A percentile compares a stretch with the other conserved stretches of the same genome.
Evolutionary conservation across 2,888 invertebrate genomes (phyloP).

Genomic region (Timandra comae): DNA sequence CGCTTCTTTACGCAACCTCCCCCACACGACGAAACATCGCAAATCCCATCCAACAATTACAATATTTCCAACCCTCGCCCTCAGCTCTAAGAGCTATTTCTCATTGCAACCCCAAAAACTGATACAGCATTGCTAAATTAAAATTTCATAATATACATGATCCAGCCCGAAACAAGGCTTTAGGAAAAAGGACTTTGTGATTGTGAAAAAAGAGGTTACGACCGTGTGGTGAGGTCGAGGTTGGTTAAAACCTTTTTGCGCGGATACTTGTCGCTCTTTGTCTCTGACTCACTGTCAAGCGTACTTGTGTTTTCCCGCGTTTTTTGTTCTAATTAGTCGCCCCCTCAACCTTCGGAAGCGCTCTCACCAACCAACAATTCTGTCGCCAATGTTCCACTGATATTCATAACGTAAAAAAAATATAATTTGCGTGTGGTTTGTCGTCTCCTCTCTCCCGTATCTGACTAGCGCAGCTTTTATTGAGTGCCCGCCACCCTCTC

Average conservation of each 20-base stretch:
- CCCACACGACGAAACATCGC: slow-evolving; percentile 28
- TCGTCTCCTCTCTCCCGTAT: slow-evolving; percentile 9
- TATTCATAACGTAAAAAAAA: slow-evolving; percentile 14
- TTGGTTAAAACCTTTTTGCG: slow-evolving; percentile 53
- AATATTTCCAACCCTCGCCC: slow-evolving; percentile 17
- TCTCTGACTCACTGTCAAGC: slow-evolving; percentile 74
- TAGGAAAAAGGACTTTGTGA: slow-evolving; percentile 39
- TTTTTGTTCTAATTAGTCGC: slow-evolving; percentile 76
- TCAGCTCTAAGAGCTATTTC: slow-evolving; percentile 23
- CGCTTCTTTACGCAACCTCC: slow-evolving; percentile 68
- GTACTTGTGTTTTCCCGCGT: slow-evolving; percentile 74
- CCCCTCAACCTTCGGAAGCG: slow-evolving; percentile 49
- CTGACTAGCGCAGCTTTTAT: too few species aligned
- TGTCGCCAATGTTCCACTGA: slow-evolving; percentile 34
- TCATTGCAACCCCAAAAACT: slow-evolving; percentile 4
- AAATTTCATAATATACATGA: slow-evolving; percentile 51
- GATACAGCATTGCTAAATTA: slow-evolving; percentile 16
- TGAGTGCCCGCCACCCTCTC: neutral
- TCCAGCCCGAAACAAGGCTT: slow-evolving; percentile 40
- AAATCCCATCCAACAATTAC: slow-evolving; percentile 12
- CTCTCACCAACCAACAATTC: slow-evolving; percentile 29
- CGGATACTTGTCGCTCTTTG: slow-evolving; percentile 57
- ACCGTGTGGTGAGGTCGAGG: slow-evolving; percentile 17
- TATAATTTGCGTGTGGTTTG: slow-evolving; percentile 13
- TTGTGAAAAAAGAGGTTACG: slow-evolving; percentile 25